Evolutionary conservation across 1,140 invertebrate genomes (phyloP).

Genomic region (Pseudomyrmex flavicornis): DNA sequence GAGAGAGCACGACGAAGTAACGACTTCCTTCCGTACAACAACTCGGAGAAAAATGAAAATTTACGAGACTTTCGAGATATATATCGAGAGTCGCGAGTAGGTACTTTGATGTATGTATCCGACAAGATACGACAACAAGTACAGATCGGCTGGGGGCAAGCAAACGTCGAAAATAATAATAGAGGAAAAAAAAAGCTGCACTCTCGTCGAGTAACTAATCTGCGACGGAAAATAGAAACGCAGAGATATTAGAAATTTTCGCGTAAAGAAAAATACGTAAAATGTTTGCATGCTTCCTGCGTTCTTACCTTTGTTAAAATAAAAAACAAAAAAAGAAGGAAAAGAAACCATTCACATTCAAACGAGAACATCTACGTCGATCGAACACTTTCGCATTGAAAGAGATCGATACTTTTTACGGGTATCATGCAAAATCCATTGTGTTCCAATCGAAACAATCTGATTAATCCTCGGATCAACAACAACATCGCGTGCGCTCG

Average conservation of each 20-base stretch:
- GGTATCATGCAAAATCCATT: slow-evolving; percentile 63
- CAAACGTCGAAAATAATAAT: slow-evolving; percentile 3
- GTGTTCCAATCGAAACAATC: slow-evolving; percentile 53
- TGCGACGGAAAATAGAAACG: slow-evolving; percentile 17
- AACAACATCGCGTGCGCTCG: background rate
- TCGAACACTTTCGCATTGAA: slow-evolving; percentile 22
- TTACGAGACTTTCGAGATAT: background rate
- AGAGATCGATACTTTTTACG: slow-evolving; percentile 27
- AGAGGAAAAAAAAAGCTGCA: background rate
- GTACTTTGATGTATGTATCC: background rate
- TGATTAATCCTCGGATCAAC: background rate
- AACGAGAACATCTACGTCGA: slow-evolving; percentile 19
- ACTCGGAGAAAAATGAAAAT: background rate
- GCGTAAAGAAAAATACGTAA: slow-evolving; percentile 7
- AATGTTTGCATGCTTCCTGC: slow-evolving; percentile 49
- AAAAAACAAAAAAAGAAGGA: background rate
- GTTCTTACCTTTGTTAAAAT: slow-evolving; percentile 58
- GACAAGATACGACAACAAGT: background rate
- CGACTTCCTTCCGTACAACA: slow-evolving; percentile 17
- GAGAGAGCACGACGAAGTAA: slow-evolving; percentile 7
- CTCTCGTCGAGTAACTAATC: slow-evolving; percentile 7
- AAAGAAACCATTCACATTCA: slow-evolving; percentile 7
- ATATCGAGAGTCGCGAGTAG: background rate
- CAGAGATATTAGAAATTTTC: slow-evolving; percentile 13
- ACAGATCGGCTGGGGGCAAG: background rate